These are phyloP conservation scores for Todiramphus chloris DNA, from an alignment of 2,113 vertebrate species.

Conservation along the genomic window DNA sequence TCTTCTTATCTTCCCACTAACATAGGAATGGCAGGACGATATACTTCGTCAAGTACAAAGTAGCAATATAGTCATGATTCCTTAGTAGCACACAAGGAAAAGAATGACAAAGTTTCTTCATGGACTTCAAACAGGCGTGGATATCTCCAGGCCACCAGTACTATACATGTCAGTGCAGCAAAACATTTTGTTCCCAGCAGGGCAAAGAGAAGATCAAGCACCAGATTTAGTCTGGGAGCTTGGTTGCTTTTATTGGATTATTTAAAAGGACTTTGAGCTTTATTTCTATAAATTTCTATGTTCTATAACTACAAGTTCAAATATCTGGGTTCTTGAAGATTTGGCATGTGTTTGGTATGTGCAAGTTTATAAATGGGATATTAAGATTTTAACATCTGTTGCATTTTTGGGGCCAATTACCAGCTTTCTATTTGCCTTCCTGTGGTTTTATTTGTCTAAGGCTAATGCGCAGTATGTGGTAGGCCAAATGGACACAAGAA, in stretches of 20 bases:
- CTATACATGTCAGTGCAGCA: neutral
- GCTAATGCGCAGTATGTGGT: neutral
- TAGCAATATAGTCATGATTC: neutral
- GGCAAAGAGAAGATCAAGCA: neutral
- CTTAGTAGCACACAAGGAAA: neutral
- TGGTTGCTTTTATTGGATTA: neutral
- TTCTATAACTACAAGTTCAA: neutral
- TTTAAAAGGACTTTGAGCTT: neutral
- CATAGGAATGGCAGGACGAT: neutral
- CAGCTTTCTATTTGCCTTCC: neutral
- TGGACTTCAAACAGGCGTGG: neutral
- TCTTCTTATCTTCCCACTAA: neutral
- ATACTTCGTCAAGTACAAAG: neutral
- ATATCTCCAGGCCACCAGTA: neutral
- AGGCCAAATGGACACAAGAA: neutral
- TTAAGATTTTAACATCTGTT: conserved; percentile 2
- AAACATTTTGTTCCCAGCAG: neutral
- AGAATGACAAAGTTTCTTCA: neutral
- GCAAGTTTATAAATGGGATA: neutral
- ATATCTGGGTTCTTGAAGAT: neutral
- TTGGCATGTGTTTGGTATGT: neutral
- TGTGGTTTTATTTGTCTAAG: neutral
- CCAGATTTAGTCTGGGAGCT: neutral
- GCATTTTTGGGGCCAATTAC: neutral
- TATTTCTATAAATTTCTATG: neutral